These are phyloP conservation scores for Sympetrum striolatum DNA, from an alignment of 2,888 invertebrate species.

Conservation along the genomic window DNA sequence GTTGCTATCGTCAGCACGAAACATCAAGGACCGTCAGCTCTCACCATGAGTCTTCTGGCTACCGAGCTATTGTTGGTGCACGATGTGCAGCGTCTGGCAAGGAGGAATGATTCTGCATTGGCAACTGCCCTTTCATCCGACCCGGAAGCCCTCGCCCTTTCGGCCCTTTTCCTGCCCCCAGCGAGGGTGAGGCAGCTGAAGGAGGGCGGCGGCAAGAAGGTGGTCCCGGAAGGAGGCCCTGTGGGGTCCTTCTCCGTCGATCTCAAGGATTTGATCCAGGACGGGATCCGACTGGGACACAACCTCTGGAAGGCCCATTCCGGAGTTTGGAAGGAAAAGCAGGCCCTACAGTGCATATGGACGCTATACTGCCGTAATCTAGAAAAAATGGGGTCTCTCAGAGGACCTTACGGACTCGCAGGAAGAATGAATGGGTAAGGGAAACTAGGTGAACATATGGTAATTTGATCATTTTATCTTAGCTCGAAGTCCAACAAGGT, in stretches of 20 bases:
- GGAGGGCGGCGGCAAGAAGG: background rate
- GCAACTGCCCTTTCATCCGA: constrained; percentile 62
- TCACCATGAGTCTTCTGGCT: constrained; percentile 66
- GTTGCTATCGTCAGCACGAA: constrained; percentile 56
- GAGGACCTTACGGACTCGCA: constrained; percentile 65
- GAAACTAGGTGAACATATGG: too few relatives aligned
- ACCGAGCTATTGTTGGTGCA: constrained; percentile 66
- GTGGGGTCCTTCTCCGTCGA: background rate
- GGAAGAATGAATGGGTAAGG: constrained; percentile 68
- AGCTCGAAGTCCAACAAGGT: too few relatives aligned
- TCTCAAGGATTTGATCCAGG: constrained; percentile 20
- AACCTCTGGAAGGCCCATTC: constrained; percentile 66
- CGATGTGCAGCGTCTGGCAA: constrained; percentile 65
- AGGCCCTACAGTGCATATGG: constrained; percentile 67
- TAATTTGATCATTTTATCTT: too few relatives aligned
- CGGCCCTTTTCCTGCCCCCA: constrained; percentile 65
- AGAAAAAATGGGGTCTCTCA: constrained; percentile 62
- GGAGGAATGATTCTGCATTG: constrained; percentile 64
- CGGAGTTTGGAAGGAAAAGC: constrained; percentile 55
- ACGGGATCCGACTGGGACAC: constrained; percentile 48
- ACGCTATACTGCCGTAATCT: constrained; percentile 66
- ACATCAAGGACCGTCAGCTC: constrained; percentile 61
- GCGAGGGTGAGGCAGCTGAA: constrained; percentile 59
- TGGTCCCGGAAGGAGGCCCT: background rate
- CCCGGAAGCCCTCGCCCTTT: constrained; percentile 66